A percentile compares a stretch with the other conserved stretches of the same genome.
These are phyloP conservation scores for Drosophila teissieri DNA, from an alignment of 1,140 invertebrate species.

Conservation along the genomic window DNA sequence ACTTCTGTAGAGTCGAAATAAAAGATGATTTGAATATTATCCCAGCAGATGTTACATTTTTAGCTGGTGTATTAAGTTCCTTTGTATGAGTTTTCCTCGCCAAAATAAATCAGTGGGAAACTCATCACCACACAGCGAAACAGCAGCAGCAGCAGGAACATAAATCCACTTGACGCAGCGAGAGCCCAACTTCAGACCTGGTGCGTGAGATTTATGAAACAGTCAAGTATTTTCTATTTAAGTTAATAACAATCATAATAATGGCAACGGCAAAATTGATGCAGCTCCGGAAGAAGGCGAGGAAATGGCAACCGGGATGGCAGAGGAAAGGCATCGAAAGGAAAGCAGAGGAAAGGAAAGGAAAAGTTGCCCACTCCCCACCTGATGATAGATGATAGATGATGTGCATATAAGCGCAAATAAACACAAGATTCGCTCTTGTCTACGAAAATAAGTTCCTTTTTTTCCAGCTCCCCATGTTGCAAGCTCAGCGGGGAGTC, in stretches of 20 bases:
- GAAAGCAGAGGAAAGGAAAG: slow-evolving; percentile 2
- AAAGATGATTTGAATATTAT: slow-evolving; percentile 38
- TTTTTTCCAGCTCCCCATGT: slow-evolving; percentile 19
- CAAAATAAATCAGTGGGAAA: slow-evolving; percentile 62
- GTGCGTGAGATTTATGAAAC: slow-evolving; percentile 76
- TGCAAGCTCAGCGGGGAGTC: slow-evolving; percentile 18
- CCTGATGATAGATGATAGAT: slow-evolving; percentile 72
- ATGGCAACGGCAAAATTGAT: slow-evolving; percentile 80
- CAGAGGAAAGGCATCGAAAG: not conserved
- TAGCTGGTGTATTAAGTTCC: slow-evolving; percentile 16
- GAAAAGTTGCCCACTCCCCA: slow-evolving; percentile 9
- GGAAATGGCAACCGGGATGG: not conserved
- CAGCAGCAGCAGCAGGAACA: slow-evolving; percentile 46
- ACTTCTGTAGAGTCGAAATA: too few relatives aligned
- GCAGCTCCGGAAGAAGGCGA: slow-evolving; percentile 28
- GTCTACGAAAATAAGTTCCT: slow-evolving; percentile 61
- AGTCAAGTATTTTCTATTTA: slow-evolving; percentile 83
- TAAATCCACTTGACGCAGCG: slow-evolving; percentile 75
- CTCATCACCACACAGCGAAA: slow-evolving; percentile 61
- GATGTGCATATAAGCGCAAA: slow-evolving; percentile 81
- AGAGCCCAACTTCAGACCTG: slow-evolving; percentile 35
- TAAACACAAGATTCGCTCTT: slow-evolving; percentile 71
- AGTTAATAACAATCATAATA: slow-evolving; percentile 84
- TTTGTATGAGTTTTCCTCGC: slow-evolving; percentile 18
- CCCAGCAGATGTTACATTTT: slow-evolving; percentile 27